phyloP scores from a whole-genome alignment of 2,888 invertebrate genomes.

The Labia minor region DNA sequence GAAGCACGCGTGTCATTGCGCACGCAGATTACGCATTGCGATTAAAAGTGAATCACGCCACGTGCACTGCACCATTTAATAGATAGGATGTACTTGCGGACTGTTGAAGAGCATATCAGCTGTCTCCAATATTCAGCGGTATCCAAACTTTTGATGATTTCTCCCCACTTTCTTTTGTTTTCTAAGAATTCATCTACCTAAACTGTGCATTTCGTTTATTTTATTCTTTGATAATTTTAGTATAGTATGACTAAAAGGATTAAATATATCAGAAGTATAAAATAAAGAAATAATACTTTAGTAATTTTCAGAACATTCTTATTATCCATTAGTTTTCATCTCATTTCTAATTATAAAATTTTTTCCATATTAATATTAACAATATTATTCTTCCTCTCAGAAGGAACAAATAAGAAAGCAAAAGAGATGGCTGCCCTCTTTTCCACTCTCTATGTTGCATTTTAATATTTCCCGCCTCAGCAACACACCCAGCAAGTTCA shows the following conservation, averaged over 20 bases:
- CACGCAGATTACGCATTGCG: slow-evolving; percentile 4
- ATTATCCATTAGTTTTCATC: no score
- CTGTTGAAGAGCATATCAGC: not conserved
- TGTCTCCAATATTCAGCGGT: not conserved
- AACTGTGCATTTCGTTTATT: no score
- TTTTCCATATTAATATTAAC: not conserved
- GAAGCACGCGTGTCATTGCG: slow-evolving; percentile 5
- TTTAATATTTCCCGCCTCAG: not conserved
- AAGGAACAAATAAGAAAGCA: no score
- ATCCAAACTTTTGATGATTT: no score
- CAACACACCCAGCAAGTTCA: not conserved
- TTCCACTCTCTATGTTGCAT: not conserved
- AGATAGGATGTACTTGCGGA: not conserved
- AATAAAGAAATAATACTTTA: no score
- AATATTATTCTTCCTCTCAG: no score
- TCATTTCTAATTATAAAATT: not conserved
- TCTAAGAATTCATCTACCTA: no score
- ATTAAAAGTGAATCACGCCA: slow-evolving; percentile 13
- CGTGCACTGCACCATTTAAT: not conserved
- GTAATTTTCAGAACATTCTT: no score
- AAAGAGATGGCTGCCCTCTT: not conserved
- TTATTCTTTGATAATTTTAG: no score
- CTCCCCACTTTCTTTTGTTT: no score
- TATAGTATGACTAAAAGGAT: no score
- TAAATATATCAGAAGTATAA: no score